Evolutionary conservation across 1,140 invertebrate species (phyloP), one percentile per base, ranked within the genome.

Genomic region (Bombus cullumanus): DNA sequence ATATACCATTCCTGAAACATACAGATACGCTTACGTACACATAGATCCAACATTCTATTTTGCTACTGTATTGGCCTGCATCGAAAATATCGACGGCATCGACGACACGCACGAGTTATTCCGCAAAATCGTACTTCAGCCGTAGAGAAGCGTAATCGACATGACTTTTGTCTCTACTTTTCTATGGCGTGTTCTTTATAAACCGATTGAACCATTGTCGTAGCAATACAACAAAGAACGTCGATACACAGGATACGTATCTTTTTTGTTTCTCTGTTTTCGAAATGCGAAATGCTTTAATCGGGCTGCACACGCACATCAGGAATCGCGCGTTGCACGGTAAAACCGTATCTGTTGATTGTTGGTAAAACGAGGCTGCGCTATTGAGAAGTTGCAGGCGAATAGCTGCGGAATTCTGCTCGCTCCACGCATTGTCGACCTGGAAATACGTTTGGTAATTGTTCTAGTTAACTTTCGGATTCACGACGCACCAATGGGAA

Each of bases 211-310:
- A 53, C 34, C 64, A 66, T 76, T 59, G 74, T 68, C 73, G 74
- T 41, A n/a, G 31, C 88, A 37, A 47, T 43, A 37, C 41, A 86
- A 88, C 74, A 89, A 89, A 89, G 88, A 66, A 62, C 59, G 22
- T 31, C 47, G 34, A 25, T 57, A 73, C 6, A 13, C 13, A 25
- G 69, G 25, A 39, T 25, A 12, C 37, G 37, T 25, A 31, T 10
- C n/a, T 43, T 39, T 39, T 71, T 39, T 37, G 9, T 69, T 39
- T 13, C 9, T 5, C 18, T 57, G 84, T 77, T 74, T 75, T 31
- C 73, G 81, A 82, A 88, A 90, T 89, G 87, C 72, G 8, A 62
- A 62, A 39, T 81, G 90, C 91, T 90, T 88, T 89, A 86, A 92
- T 92, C 91, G 90, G 75, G 68, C 15, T 22, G 43, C 10, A 59